phyloP scores from a whole-genome alignment of 2,888 invertebrate genomes.

The Trissoscelio sp. region DNA sequence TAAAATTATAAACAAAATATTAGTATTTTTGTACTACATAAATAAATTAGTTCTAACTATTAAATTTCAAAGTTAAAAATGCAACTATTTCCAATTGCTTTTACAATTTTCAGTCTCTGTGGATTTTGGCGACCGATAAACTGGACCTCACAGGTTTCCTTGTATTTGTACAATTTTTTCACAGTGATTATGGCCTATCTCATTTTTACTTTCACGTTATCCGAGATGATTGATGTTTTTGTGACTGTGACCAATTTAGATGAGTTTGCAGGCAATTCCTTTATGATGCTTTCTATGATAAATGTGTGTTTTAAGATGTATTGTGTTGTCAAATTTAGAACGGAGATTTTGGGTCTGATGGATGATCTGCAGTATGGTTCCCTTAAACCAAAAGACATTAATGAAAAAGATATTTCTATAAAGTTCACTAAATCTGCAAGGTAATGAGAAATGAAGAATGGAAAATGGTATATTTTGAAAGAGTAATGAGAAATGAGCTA shows the following conservation, averaged over 20 bases:
- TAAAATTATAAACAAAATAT: not conserved
- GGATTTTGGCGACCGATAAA: slow-evolving; percentile 70
- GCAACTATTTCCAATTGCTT: slow-evolving; percentile 67
- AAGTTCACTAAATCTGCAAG: slow-evolving; percentile 44
- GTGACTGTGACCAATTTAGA: slow-evolving; percentile 70
- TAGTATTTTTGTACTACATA: not conserved
- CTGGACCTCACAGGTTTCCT: slow-evolving; percentile 27
- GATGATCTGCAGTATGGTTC: slow-evolving; percentile 45
- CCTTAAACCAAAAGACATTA: slow-evolving; percentile 41
- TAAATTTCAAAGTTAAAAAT: slow-evolving; percentile 8
- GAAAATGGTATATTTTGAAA: too few relatives aligned
- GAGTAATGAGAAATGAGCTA: too few relatives aligned
- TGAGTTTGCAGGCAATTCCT: slow-evolving; percentile 73
- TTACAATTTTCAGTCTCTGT: slow-evolving; percentile 63
- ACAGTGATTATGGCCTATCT: slow-evolving; percentile 66
- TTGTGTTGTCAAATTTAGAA: slow-evolving; percentile 64
- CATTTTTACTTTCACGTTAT: slow-evolving; percentile 71
- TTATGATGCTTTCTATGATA: slow-evolving; percentile 73
- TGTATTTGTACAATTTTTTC: slow-evolving; percentile 59
- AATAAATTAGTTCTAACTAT: not conserved
- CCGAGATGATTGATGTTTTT: slow-evolving; percentile 73
- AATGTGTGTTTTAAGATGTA: slow-evolving; percentile 71
- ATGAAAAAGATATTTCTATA: slow-evolving; percentile 44
- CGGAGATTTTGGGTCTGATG: slow-evolving; percentile 37
- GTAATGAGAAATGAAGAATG: slow-evolving; percentile 43